phyloP scores from a whole-genome alignment of 2,888 invertebrate species.

The Chironomus tentans region DNA sequence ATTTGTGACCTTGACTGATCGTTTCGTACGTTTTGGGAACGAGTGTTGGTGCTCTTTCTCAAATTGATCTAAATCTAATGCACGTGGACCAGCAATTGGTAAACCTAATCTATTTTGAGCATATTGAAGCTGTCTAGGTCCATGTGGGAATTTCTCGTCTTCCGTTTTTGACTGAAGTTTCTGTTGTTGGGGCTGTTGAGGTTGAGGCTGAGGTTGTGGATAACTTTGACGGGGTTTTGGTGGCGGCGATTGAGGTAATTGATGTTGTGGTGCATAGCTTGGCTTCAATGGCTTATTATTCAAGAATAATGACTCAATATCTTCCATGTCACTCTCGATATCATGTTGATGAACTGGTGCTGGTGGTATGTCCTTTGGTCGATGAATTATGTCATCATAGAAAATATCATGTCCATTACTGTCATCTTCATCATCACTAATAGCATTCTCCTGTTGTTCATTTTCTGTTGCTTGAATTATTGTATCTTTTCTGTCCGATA shows the following conservation, averaged over 20 bases:
- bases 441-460: constrained; percentile 27
- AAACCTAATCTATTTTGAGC: constrained; percentile 46
- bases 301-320: constrained; percentile 34
- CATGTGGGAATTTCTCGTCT: constrained; percentile 62
- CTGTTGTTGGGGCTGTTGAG: constrained; percentile 50
- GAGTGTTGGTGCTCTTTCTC: constrained; percentile 30
- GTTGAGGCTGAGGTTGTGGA: neutral
- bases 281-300: constrained; percentile 34
- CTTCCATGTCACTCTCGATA: constrained; percentile 24
- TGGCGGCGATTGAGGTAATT: neutral
- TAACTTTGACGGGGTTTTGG: neutral
- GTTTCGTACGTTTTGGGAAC: constrained; percentile 45
- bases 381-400: constrained; percentile 55
- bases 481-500: constrained; percentile 44
- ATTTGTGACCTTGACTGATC: constrained; percentile 57
- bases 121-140: constrained; percentile 55
- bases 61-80: constrained; percentile 38
- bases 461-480: constrained; percentile 18
- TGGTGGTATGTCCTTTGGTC: constrained; percentile 44
- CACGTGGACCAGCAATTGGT: constrained; percentile 48
- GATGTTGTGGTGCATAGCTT: neutral
- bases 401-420: constrained; percentile 37
- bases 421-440: constrained; percentile 30
- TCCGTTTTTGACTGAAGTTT: constrained; percentile 53
- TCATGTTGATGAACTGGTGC: constrained; percentile 27